Evolutionary conservation across 1,140 invertebrate species (phyloP).

Genomic region (Argopecten irradians): DNA sequence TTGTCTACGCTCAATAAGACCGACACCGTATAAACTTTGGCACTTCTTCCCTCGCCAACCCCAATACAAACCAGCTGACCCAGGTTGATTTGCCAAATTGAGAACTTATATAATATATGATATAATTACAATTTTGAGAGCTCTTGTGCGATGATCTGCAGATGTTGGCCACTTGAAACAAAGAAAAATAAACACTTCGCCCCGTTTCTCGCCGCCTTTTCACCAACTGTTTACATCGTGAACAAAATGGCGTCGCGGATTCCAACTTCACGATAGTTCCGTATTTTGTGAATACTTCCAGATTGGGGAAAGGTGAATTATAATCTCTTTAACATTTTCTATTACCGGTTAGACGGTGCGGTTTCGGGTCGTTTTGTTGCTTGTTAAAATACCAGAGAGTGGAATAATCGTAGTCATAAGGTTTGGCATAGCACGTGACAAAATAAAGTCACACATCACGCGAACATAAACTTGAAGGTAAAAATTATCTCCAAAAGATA

Average conservation of each 20-base stretch:
- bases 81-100: conserved; percentile 12
- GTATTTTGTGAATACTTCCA: not conserved
- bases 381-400: not conserved
- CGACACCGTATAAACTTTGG: not conserved
- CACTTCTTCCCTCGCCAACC: not conserved
- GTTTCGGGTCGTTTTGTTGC: not conserved
- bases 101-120: conserved; percentile 23
- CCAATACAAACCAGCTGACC: conserved; percentile 14
- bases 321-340: conserved; percentile 12
- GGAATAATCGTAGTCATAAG: not conserved
- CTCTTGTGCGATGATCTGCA: not conserved
- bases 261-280: not conserved
- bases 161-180: conserved; percentile 8
- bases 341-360: not conserved
- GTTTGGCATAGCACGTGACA: not conserved
- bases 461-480: no score
- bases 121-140: conserved; percentile 18
- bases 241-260: not conserved
- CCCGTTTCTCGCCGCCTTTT: not conserved
- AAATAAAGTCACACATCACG: not conserved
- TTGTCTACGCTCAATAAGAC: not conserved
- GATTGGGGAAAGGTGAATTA: not conserved
- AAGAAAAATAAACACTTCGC: conserved; percentile 13
- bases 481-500: not conserved
- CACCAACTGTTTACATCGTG: not conserved